Evolutionary conservation across 2,113 vertebrate genomes (phyloP).

Genomic region (Cynoglossus semilaevis): DNA sequence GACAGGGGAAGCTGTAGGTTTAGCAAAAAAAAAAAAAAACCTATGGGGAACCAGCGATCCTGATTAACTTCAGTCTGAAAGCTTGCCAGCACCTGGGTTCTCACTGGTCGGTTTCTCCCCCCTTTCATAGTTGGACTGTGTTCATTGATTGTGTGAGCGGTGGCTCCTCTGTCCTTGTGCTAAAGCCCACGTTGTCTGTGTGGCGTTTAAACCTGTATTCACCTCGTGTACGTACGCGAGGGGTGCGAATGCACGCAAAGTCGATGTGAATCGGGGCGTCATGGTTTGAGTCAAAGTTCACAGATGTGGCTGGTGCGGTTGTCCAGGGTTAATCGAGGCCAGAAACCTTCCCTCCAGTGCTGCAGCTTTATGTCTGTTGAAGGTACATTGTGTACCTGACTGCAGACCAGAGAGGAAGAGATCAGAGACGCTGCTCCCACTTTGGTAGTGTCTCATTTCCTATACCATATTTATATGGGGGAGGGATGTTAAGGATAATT

Average conservation of each 20-base stretch:
- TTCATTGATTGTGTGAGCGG: conserved; percentile 33
- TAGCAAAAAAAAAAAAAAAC: conserved; percentile 22
- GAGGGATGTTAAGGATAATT: background rate
- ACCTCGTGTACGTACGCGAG: conserved; percentile 7
- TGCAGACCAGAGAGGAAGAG: conserved; percentile 21
- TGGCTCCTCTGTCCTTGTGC: conserved; percentile 24
- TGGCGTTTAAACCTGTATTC: conserved; percentile 17
- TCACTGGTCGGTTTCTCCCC: conserved; percentile 7
- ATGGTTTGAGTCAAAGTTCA: conserved; percentile 63
- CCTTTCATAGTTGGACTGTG: conserved; percentile 33
- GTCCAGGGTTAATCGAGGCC: conserved; percentile 68
- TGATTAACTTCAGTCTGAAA: conserved; percentile 44
- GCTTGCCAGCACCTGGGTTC: conserved; percentile 39
- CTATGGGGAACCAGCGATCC: conserved; percentile 31
- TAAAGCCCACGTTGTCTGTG: conserved; percentile 14
- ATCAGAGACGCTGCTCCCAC: conserved; percentile 1
- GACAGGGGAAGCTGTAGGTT: conserved; percentile 51
- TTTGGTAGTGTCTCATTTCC: conserved; percentile 18
- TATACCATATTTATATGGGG: conserved; percentile 18
- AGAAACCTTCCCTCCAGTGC: conserved; percentile 39
- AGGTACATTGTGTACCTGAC: conserved; percentile 53
- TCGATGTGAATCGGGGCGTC: conserved; percentile 25
- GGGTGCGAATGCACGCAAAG: conserved; percentile 26
- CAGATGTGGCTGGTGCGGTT: conserved; percentile 51
- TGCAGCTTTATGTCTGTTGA: conserved; percentile 34